These are phyloP conservation scores for Anableps anableps DNA, from an alignment of 2,797 vertebrate species.

Conservation along the genomic window DNA sequence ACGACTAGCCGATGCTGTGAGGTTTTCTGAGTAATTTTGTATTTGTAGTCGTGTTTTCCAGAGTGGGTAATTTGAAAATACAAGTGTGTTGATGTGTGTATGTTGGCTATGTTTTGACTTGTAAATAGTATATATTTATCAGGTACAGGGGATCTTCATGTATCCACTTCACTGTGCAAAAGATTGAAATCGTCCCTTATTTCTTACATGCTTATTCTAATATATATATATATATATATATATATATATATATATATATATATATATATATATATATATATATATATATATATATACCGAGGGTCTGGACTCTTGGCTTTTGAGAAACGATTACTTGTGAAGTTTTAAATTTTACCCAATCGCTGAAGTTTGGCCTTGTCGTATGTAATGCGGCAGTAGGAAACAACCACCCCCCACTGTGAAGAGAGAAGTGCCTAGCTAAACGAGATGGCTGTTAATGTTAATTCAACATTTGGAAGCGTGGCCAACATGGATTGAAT, in stretches of 20 bases:
- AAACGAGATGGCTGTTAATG: no score
- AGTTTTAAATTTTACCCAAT: no score
- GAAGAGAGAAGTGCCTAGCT: no score
- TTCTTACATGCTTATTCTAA: background rate
- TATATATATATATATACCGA: no score
- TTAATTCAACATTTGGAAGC: no score
- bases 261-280: no score
- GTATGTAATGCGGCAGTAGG: no score
- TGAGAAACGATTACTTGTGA: no score
- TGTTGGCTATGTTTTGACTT: slow-evolving; percentile 48
- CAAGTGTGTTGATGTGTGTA: slow-evolving; percentile 48
- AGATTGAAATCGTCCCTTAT: background rate
- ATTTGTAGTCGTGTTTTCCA: slow-evolving; percentile 66
- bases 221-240: slow-evolving; percentile 1
- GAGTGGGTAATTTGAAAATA: slow-evolving; percentile 73
- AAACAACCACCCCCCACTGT: no score
- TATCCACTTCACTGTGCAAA: background rate
- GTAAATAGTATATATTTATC: slow-evolving; percentile 2
- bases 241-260: slow-evolving; percentile 2
- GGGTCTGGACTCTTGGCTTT: no score
- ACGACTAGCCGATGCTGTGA: slow-evolving; percentile 55
- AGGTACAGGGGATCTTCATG: background rate
- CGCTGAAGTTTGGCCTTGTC: no score
- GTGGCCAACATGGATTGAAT: no score
- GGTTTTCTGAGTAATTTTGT: slow-evolving; percentile 62